Evolutionary conservation across 2,797 vertebrate genomes (phyloP).

Genomic region (Threskiornis aethiopicus): DNA sequence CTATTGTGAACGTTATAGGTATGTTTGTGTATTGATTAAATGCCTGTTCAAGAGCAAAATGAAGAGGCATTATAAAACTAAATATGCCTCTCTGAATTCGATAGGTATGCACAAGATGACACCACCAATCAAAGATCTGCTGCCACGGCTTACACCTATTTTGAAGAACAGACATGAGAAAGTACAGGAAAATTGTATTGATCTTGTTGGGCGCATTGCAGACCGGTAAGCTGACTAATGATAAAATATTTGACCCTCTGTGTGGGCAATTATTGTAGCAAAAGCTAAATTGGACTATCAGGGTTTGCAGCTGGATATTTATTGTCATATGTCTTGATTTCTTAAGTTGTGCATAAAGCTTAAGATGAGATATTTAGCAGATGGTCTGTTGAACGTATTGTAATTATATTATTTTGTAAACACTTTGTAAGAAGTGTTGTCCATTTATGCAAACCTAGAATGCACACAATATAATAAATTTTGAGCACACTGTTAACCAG

Average conservation of each 20-base stretch:
- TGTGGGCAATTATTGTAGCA: not conserved
- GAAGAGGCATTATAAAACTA: not conserved
- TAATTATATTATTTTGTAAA: not conserved
- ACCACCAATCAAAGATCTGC: conserved; percentile 96
- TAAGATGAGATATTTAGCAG: not conserved
- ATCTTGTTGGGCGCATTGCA: conserved; percentile 97
- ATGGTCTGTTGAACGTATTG: fast-evolving
- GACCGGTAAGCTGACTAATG: conserved; percentile 82
- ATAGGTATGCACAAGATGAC: conserved; percentile 99
- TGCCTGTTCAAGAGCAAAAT: not conserved
- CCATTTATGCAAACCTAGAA: not conserved
- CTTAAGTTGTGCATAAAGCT: not conserved
- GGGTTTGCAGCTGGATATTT: not conserved
- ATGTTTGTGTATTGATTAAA: conserved; percentile 31
- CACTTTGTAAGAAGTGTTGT: not conserved
- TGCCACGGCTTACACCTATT: conserved; percentile 96
- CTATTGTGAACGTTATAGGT: conserved; percentile 99
- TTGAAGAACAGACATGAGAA: conserved; percentile 99
- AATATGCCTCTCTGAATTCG: not conserved
- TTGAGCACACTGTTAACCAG: not conserved
- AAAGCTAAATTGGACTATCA: not conserved
- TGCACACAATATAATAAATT: not conserved
- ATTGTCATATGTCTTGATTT: not conserved
- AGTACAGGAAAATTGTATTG: conserved; percentile 99
- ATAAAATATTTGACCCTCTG: not conserved